A percentile compares a stretch with the other conserved stretches of the same genome.
These are phyloP conservation scores for Orthonychiurus folsomi DNA, from an alignment of 2,888 invertebrate species.

Conservation along the genomic window DNA sequence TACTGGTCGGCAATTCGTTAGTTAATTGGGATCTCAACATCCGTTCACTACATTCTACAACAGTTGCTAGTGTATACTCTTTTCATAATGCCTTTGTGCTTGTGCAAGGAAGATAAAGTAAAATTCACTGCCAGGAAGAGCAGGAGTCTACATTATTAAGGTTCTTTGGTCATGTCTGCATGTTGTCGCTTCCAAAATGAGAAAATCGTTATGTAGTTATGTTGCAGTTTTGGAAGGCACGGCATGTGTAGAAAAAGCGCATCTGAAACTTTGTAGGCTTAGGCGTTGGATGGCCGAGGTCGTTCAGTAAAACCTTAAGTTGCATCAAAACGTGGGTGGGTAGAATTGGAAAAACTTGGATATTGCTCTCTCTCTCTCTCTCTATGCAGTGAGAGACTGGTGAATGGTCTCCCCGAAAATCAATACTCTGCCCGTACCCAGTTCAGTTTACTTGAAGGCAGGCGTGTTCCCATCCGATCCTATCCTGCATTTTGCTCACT, in stretches of 20 bases:
- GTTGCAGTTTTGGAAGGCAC: background rate
- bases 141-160: no score
- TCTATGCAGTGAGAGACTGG: background rate
- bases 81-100: no score
- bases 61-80: no score
- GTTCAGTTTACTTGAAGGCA: background rate
- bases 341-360: background rate
- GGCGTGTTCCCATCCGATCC: background rate
- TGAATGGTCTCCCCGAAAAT: background rate
- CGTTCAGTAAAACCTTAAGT: background rate
- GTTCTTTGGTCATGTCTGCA: background rate
- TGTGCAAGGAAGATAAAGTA: no score
- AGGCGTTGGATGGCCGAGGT: no score
- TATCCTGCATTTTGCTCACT: background rate
- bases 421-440: background rate
- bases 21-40: no score
- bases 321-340: background rate
- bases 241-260: conserved; percentile 1
- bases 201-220: background rate
- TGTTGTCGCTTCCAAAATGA: background rate
- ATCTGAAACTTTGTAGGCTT: no score
- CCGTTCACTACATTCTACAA: no score
- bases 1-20: no score
- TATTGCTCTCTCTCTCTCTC: no score
- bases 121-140: no score